Evolutionary conservation across 1,140 invertebrate genomes (phyloP).

Genomic region (Hylyphantes graminicola): DNA sequence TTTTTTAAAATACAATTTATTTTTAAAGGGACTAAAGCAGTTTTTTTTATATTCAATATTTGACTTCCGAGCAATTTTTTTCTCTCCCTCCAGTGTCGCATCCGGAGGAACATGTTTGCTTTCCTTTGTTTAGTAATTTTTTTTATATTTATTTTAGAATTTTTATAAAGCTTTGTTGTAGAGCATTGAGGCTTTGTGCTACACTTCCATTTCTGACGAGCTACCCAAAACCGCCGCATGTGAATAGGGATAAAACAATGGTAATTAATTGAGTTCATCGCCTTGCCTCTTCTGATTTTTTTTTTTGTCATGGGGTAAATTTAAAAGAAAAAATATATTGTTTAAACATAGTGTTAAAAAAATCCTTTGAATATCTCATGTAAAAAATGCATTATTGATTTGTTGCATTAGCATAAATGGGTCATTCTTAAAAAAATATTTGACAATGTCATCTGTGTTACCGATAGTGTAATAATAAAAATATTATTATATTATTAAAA

Average conservation of each 20-base stretch:
- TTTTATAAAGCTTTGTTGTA: conserved; percentile 21
- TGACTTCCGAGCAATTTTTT: conserved; percentile 24
- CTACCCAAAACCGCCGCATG: not conserved
- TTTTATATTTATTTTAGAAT: not conserved
- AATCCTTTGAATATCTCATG: not conserved
- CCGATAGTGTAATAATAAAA: too few relatives aligned
- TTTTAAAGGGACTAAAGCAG: not conserved
- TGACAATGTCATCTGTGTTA: not conserved
- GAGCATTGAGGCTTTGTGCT: not conserved
- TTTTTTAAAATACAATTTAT: not conserved
- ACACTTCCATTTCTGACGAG: not conserved
- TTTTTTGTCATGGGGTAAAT: not conserved
- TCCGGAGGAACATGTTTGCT: conserved; percentile 33
- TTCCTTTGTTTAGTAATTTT: conserved; percentile 17
- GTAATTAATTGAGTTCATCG: conserved; percentile 38
- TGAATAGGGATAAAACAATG: conserved; percentile 32
- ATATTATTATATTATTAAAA: too few relatives aligned
- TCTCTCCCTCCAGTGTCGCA: not conserved
- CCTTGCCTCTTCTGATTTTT: not conserved
- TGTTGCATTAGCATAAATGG: not conserved
- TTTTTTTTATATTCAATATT: conserved; percentile 33
- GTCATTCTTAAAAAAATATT: not conserved
- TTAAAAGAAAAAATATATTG: not conserved
- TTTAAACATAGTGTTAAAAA: not conserved
- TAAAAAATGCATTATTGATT: not conserved